phyloP scores from a whole-genome alignment of 2,888 invertebrate genomes.

The Cancer borealis region DNA sequence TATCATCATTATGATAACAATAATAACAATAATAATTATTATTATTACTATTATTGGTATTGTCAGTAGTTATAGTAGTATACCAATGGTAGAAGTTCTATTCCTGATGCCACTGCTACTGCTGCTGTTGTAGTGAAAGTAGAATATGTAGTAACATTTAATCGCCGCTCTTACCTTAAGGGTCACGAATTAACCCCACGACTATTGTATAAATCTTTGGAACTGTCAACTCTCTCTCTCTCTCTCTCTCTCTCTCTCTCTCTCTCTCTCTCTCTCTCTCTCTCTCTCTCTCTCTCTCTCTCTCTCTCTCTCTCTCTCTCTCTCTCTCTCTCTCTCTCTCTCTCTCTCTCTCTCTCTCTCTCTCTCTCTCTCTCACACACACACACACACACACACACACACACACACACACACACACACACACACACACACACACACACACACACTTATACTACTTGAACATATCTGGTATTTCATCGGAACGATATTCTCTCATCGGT shows the following conservation, averaged over 20 bases:
- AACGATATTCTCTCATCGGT: too few species aligned
- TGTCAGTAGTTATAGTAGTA: not conserved
- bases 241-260: conserved; percentile 15
- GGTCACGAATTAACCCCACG: conserved; percentile 41
- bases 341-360: conserved; percentile 65
- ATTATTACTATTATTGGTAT: not conserved
- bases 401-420: not conserved
- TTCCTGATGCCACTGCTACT: not conserved
- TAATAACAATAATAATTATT: not conserved
- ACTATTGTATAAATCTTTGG: not conserved
- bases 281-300: conserved; percentile 71
- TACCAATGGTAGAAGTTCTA: not conserved
- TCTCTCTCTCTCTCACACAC: conserved; percentile 29
- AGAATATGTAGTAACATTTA: conserved; percentile 17
- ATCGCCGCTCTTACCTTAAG: not conserved
- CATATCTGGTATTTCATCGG: not conserved
- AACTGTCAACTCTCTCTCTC: conserved; percentile 45
- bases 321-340: conserved; percentile 72
- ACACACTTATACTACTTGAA: not conserved
- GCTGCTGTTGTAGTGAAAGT: conserved; percentile 33
- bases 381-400: conserved; percentile 26
- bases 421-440: conserved; percentile 14
- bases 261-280: conserved; percentile 28
- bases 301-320: conserved; percentile 52
- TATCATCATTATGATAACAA: not conserved